phyloP scores from a whole-genome alignment of 2,797 vertebrate species.

The Hafferia zeledoni region DNA sequence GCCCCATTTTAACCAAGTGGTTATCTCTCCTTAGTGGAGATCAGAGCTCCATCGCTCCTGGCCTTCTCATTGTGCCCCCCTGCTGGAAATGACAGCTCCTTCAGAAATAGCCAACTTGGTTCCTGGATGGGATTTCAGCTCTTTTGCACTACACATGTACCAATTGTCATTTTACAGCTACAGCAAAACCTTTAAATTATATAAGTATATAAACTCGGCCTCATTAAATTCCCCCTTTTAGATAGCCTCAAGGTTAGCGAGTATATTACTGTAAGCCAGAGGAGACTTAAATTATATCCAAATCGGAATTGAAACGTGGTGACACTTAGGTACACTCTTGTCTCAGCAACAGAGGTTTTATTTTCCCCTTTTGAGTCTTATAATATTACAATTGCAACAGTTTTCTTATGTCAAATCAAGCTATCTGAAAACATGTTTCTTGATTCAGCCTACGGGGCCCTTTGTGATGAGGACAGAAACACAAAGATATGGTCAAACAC shows the following conservation, averaged over 20 bases:
- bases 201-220: constrained; percentile 44
- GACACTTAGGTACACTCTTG: constrained; percentile 18
- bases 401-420: constrained; percentile 43
- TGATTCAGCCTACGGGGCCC: not conserved
- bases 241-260: not conserved
- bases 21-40: constrained; percentile 89
- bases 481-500: constrained; percentile 18
- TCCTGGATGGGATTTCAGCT: constrained; percentile 87
- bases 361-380: constrained; percentile 27
- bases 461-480: constrained; percentile 2
- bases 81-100: constrained; percentile 85
- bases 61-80: constrained; percentile 80
- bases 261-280: constrained; percentile 34
- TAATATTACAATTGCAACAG: constrained; percentile 18
- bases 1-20: constrained; percentile 90
- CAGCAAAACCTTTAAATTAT: constrained; percentile 57
- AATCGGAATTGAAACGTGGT: constrained; percentile 2
- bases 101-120: constrained; percentile 77
- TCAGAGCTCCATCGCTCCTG: constrained; percentile 84
- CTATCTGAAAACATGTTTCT: constrained; percentile 22
- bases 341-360: constrained; percentile 32
- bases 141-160: constrained; percentile 71
- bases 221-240: constrained; percentile 25
- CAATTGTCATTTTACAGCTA: constrained; percentile 68
- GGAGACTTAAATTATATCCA: constrained; percentile 49